phyloP scores from a whole-genome alignment of 2,113 vertebrate species.

The Leucopternis melanops region DNA sequence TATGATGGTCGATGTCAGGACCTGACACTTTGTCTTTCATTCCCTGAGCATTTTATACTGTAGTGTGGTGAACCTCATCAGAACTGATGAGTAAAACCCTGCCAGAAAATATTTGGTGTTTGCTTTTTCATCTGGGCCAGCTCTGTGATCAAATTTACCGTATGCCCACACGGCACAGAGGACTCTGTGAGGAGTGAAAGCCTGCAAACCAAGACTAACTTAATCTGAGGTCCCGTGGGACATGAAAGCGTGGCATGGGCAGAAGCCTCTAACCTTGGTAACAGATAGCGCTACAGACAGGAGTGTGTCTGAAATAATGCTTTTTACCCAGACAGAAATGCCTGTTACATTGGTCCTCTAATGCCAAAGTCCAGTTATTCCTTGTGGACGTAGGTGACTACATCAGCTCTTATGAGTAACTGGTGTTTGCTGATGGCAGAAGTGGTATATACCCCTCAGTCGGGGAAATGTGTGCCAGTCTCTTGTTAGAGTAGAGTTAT shows the following conservation, averaged over 20 bases:
- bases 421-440: not conserved
- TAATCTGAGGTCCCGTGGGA: not conserved
- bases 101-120: not conserved
- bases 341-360: not conserved
- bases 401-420: not conserved
- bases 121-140: not conserved
- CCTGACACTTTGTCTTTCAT: not conserved
- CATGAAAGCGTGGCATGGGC: not conserved
- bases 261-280: not conserved
- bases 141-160: not conserved
- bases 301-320: not conserved
- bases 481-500: not conserved
- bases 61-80: not conserved
- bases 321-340: not conserved
- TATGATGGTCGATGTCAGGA: not conserved
- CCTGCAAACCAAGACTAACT: not conserved
- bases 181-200: not conserved
- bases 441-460: not conserved
- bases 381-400: not conserved
- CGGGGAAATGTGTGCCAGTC: not conserved
- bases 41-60: not conserved
- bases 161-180: accelerated
- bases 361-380: not conserved
- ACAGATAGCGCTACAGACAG: not conserved
- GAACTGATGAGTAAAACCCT: not conserved